These are phyloP conservation scores for Caranx ignobilis DNA, from an alignment of 2,113 vertebrate species.

Conservation along the genomic window DNA sequence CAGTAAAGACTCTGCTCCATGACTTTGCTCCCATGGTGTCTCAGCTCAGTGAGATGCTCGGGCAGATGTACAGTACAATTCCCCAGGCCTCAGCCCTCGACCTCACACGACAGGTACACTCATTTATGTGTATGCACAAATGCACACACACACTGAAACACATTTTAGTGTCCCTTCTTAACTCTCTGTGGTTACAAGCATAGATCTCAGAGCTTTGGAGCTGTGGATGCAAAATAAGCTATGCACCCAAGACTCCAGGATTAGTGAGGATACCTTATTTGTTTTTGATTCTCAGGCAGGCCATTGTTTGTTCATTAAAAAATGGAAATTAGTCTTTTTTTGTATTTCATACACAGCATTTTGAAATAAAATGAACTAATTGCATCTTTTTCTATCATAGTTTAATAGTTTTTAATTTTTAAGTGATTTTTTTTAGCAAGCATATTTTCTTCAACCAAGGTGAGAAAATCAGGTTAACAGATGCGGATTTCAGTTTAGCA, in stretches of 20 bases:
- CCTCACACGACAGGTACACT: constrained; percentile 94
- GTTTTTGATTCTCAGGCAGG: background rate
- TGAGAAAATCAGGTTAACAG: background rate
- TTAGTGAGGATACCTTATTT: constrained; percentile 1
- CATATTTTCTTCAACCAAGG: background rate
- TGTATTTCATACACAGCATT: background rate
- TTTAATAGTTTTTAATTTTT: background rate
- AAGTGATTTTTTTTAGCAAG: no score
- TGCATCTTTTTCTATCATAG: background rate
- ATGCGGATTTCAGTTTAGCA: background rate
- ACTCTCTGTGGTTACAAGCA: background rate
- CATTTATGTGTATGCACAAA: background rate
- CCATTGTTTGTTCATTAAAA: background rate
- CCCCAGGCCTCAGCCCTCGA: constrained; percentile 97
- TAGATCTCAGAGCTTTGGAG: background rate
- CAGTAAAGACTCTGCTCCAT: constrained; percentile 96
- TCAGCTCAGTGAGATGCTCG: constrained; percentile 98
- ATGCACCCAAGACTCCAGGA: background rate
- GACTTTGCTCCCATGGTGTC: constrained; percentile 99
- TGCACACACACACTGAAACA: background rate
- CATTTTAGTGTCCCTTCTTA: background rate
- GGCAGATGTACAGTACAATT: constrained; percentile 99
- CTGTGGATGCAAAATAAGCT: background rate
- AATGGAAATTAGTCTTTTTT: background rate
- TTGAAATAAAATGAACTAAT: background rate